Conservation (phyloP, 2,113 vertebrate species). For the Prunella fulvescens region DNA sequence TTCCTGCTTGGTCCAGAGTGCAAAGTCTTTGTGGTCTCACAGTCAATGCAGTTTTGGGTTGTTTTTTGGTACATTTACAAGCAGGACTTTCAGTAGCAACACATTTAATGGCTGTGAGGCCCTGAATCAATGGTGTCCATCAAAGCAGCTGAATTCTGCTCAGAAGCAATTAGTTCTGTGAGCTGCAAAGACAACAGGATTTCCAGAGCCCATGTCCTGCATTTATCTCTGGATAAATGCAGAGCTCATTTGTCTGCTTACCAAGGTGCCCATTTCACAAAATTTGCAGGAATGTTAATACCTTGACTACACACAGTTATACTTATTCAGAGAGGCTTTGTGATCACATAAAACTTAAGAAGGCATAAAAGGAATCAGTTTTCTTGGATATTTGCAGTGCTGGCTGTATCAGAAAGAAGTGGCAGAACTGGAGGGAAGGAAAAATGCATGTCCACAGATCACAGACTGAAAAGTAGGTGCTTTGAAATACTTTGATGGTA, state of each 20-base stretch:
- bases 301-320: neutral
- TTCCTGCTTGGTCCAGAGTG: neutral
- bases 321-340: neutral
- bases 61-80: neutral
- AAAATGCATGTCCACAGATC: neutral
- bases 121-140: neutral
- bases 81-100: neutral
- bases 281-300: neutral
- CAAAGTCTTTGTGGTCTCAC: neutral
- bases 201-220: neutral
- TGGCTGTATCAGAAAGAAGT: neutral
- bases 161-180: neutral
- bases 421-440: neutral
- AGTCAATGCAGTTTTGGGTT: neutral
- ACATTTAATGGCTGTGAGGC: neutral
- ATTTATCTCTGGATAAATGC: neutral
- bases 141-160: neutral
- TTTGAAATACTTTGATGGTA: neutral
- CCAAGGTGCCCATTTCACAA: neutral
- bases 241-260: neutral
- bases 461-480: neutral
- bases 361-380: neutral
- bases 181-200: neutral
- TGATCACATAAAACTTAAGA: neutral
- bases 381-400: neutral